Conservation (phyloP, 2,113 vertebrate species). For the Synchiropus splendidus region DNA sequence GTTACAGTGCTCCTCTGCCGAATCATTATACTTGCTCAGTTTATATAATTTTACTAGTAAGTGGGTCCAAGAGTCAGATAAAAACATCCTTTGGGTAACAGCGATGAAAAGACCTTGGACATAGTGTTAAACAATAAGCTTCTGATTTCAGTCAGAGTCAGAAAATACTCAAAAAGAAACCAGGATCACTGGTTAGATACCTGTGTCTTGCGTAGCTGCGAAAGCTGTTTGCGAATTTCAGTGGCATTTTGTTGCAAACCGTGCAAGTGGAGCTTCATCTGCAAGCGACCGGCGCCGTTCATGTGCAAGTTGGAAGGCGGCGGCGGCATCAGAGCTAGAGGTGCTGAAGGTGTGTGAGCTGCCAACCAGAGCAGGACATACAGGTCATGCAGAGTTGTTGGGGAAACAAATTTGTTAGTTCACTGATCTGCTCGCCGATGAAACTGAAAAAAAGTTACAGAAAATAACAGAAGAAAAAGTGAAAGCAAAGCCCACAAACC, state of each 20-base stretch:
- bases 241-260: constrained; percentile 90
- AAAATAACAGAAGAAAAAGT: constrained; percentile 2
- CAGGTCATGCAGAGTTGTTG: neutral
- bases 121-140: too few species aligned
- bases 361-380: constrained; percentile 48
- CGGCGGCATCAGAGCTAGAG: constrained; percentile 74
- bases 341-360: constrained; percentile 72
- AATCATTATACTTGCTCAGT: too few species aligned
- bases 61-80: too few species aligned
- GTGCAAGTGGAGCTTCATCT: constrained; percentile 93
- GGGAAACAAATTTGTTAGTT: constrained; percentile 29
- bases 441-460: constrained; percentile 15
- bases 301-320: constrained; percentile 70
- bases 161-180: too few species aligned
- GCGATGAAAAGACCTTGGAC: too few species aligned
- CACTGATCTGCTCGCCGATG: constrained; percentile 13
- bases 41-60: too few species aligned
- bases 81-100: too few species aligned
- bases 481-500: too few species aligned
- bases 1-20: too few species aligned
- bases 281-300: constrained; percentile 74
- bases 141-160: too few species aligned
- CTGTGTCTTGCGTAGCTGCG: constrained; percentile 86
- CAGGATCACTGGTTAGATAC: constrained; percentile 45
- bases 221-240: constrained; percentile 87